phyloP scores from a whole-genome alignment of 92 coral and sea anemone species.

The Palythoa heliodiscus region DNA sequence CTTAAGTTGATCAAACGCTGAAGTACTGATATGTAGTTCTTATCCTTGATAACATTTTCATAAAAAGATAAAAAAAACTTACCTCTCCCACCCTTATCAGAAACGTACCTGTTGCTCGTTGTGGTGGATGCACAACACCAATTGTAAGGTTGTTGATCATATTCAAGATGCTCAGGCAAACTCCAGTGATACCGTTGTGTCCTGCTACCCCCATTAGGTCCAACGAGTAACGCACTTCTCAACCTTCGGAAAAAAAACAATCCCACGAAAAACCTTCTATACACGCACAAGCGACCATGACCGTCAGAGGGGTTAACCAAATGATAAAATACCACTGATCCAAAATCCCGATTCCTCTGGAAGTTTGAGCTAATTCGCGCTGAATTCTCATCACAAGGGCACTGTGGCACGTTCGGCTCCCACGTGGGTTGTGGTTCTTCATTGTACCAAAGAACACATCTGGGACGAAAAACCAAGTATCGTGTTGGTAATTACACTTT shows the following conservation, averaged over 20 bases:
- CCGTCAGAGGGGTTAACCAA: not conserved
- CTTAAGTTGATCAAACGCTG: too few relatives aligned
- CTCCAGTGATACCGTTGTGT: constrained; percentile 14
- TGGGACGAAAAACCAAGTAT: not conserved
- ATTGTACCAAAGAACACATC: constrained; percentile 26
- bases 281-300: constrained; percentile 24
- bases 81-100: too few relatives aligned
- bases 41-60: too few relatives aligned
- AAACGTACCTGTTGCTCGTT: constrained; percentile 14
- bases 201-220: not conserved
- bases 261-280: not conserved
- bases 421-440: constrained; percentile 13
- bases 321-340: not conserved
- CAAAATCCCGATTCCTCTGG: not conserved
- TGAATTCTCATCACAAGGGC: constrained; percentile 18
- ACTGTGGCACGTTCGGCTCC: constrained; percentile 6
- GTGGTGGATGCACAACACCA: constrained; percentile 16
- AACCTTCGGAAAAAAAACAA: not conserved
- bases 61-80: too few relatives aligned
- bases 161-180: not conserved
- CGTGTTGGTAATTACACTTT: too few relatives aligned
- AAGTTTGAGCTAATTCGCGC: not conserved
- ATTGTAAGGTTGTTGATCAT: constrained; percentile 13
- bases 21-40: too few relatives aligned
- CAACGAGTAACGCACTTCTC: not conserved